Base-by-base conservation (phyloP, 2,113 vertebrate species). In the Pampusana beccarii region DNA sequence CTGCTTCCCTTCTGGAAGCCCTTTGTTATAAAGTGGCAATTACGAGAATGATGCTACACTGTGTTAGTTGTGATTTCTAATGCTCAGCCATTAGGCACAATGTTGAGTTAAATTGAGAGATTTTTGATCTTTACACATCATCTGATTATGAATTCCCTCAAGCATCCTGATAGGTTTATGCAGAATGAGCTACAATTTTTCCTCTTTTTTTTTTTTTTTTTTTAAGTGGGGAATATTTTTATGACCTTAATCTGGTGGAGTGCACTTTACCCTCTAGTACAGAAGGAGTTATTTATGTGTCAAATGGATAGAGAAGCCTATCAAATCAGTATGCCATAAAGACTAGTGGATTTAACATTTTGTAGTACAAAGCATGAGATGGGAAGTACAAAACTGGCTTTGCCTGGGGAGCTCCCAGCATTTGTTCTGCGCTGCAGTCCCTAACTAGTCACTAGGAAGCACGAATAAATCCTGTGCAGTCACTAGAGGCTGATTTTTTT, bases 1-100 rank as follows among this genome's bases (percentile, higher is more conserved):
- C 83, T 48, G 15, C 21, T 95, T 91, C 28, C 53, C 53, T 89
- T 92, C 69, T 96, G 83, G 38, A 90, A 82, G 13, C 21, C 13
- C 14, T 87, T 84, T 91, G 48, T 64, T 75, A 61, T 5, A 48
- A 36, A 71, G 40, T 62, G 50, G 33, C 50, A 91, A 16, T 92
- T 95, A 88, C 9, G n/a, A 53, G 42, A 91, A 84, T 69, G 26
- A 48, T 89, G 29, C 53, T 79, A 9, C 62, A 75, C 36, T 87
- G 17, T 71, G 26, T 72, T 80, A 73, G 65, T 14, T 90, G 73
- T 84, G 24, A 82, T 70, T 89, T 81, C 34, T 86, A 71, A 80
- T 78, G 46, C 34, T 84, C 6, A 31, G 21, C 28, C 28, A 40
- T 89, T 89, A 91, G 77, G 33, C 3, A 44, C n/a, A 36, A 28